A percentile compares a stretch with the other conserved stretches of the same genome.
Conservation (phyloP, 2,797 vertebrate species). For the Strix occidentalis region DNA sequence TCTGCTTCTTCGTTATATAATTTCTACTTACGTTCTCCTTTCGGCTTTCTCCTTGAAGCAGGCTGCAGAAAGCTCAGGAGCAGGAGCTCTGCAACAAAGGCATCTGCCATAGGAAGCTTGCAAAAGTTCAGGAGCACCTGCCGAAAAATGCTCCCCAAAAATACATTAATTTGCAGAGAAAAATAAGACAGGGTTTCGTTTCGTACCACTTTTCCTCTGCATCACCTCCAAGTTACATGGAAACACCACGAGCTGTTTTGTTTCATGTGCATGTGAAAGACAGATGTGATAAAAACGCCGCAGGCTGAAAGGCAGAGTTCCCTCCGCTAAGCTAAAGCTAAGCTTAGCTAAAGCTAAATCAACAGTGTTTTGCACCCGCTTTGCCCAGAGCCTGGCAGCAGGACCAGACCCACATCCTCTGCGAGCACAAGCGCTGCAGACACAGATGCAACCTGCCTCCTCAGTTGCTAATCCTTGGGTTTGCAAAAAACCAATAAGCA, state of each 20-base stretch:
- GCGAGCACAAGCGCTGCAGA: background rate
- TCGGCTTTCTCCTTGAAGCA: conserved; percentile 13
- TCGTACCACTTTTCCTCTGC: background rate
- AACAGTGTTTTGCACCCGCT: background rate
- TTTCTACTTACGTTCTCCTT: background rate
- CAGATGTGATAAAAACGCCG: rapidly evolving
- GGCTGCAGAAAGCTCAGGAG: background rate
- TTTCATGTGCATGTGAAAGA: rapidly evolving
- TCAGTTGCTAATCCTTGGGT: background rate
- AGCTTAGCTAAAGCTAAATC: background rate
- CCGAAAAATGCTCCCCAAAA: background rate
- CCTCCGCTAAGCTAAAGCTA: background rate
- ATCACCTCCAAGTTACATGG: background rate
- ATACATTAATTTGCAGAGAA: background rate
- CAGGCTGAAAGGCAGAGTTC: background rate
- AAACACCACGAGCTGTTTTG: background rate
- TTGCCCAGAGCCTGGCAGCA: background rate
- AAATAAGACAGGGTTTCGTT: background rate
- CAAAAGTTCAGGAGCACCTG: background rate
- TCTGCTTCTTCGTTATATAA: background rate
- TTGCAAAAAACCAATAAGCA: background rate
- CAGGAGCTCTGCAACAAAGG: background rate
- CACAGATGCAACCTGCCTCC: background rate
- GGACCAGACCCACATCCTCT: background rate
- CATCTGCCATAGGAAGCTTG: background rate